A percentile compares a stretch with the other conserved stretches of the same genome.
Evolutionary conservation across 1,140 invertebrate species (phyloP).

Genomic region (Drosophila athabasca): DNA sequence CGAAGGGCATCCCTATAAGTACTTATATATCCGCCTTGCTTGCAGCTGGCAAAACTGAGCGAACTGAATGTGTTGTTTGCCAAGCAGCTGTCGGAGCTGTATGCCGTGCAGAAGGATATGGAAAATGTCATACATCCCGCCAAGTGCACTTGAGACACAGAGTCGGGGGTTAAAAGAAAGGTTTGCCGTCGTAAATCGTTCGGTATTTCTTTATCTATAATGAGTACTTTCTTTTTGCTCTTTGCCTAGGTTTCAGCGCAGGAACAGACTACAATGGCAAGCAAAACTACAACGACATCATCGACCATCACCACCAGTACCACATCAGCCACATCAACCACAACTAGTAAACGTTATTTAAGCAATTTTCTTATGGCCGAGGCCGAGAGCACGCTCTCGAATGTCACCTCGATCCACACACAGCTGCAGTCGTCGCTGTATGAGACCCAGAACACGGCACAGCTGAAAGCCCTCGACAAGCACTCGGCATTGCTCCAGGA

Average conservation of each 20-base stretch:
- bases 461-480: constrained; percentile 72
- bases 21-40: not conserved
- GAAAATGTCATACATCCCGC: constrained; percentile 82
- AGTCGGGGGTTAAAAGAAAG: constrained; percentile 71
- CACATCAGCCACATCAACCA: constrained; percentile 36
- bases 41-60: constrained; percentile 75
- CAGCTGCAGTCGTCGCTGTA: constrained; percentile 82
- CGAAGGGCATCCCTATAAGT: not conserved
- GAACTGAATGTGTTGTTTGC: constrained; percentile 78
- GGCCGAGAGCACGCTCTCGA: constrained; percentile 82
- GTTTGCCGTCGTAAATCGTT: constrained; percentile 19
- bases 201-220: not conserved
- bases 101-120: constrained; percentile 86
- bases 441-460: constrained; percentile 66
- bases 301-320: constrained; percentile 63
- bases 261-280: constrained; percentile 73
- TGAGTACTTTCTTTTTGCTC: too few species aligned
- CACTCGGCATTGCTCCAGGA: constrained; percentile 75
- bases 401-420: constrained; percentile 82
- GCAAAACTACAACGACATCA: constrained; percentile 71
- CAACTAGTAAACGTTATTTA: constrained; percentile 79
- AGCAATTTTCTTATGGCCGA: constrained; percentile 74
- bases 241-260: constrained; percentile 71
- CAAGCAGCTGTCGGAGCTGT: constrained; percentile 74
- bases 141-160: constrained; percentile 84